Conservation (phyloP, 2,113 vertebrate species). For the Gymnarchus niloticus region DNA sequence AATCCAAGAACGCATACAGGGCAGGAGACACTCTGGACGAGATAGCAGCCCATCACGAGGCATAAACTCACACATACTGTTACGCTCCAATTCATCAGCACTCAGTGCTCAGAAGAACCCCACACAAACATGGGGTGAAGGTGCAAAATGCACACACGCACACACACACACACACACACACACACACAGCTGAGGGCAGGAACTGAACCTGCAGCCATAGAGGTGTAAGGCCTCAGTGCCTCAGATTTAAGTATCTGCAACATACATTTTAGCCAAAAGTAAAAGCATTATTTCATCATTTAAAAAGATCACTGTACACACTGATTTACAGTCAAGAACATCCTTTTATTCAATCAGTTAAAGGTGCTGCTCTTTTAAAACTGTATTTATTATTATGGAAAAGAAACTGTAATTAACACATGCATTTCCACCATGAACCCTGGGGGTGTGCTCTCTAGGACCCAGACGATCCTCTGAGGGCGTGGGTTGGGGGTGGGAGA, state of each 20-base stretch:
- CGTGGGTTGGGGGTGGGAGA: slow-evolving; percentile 15
- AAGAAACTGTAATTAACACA: slow-evolving; percentile 81
- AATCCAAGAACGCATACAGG: not conserved
- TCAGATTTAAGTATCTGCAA: not conserved
- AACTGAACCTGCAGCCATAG: not conserved
- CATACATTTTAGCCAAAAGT: not conserved
- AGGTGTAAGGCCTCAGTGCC: not conserved
- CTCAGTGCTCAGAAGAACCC: too few species aligned
- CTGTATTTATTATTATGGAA: slow-evolving; percentile 77
- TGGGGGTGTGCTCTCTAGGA: slow-evolving; percentile 51
- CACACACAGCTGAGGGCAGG: too few species aligned
- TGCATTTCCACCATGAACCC: slow-evolving; percentile 75
- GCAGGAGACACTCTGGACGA: too few species aligned
- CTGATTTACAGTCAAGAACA: slow-evolving; percentile 72
- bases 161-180: too few species aligned
- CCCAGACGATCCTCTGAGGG: slow-evolving; percentile 21
- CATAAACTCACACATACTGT: too few species aligned
- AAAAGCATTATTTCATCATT: not conserved
- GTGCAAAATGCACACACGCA: too few species aligned
- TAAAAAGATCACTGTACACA: slow-evolving; percentile 30
- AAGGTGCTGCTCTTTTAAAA: slow-evolving; percentile 73
- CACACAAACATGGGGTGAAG: too few species aligned
- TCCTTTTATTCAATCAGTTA: slow-evolving; percentile 81
- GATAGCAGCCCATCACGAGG: not conserved
- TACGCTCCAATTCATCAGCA: not conserved